Evolutionary conservation across 23 tunicate genomes (phyloP).

Genomic region (Ciona savignyi): DNA sequence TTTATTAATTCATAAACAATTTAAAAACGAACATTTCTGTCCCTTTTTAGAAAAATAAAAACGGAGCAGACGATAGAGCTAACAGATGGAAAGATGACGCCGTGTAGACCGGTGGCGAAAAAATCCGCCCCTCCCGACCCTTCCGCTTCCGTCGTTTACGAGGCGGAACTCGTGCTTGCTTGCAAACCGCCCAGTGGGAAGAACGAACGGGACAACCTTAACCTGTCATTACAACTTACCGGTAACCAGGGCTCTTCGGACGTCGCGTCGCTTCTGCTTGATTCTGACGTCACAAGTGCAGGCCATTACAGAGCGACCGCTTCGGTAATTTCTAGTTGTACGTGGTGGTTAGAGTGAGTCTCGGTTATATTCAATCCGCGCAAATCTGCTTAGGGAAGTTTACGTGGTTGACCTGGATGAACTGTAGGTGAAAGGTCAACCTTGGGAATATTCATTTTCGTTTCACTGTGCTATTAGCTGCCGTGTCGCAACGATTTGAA

Average conservation of each 20-base stretch:
- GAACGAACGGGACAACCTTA: background rate
- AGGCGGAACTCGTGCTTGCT: background rate
- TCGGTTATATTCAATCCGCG: too few relatives aligned
- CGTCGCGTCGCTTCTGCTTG: background rate
- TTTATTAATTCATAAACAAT: too few relatives aligned
- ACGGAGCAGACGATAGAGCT: background rate
- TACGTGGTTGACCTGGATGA: too few relatives aligned
- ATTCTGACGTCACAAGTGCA: background rate
- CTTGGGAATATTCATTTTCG: too few relatives aligned
- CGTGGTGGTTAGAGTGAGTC: too few relatives aligned
- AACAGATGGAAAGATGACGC: background rate
- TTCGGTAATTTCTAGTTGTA: too few relatives aligned
- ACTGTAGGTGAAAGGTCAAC: too few relatives aligned
- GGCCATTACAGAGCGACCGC: background rate
- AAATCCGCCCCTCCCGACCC: background rate
- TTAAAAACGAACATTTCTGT: too few relatives aligned
- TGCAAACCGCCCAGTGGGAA: background rate
- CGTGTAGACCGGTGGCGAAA: background rate
- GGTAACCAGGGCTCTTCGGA: background rate
- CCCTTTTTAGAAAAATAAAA: too few relatives aligned
- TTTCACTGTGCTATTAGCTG: too few relatives aligned
- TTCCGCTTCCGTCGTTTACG: background rate
- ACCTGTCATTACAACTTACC: background rate
- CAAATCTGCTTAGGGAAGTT: too few relatives aligned
- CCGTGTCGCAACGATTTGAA: too few relatives aligned